Evolutionary conservation across 2,113 vertebrate species (phyloP), one percentile per base, ranked within the genome.

Genomic region (Brachypteracias leptosomus): DNA sequence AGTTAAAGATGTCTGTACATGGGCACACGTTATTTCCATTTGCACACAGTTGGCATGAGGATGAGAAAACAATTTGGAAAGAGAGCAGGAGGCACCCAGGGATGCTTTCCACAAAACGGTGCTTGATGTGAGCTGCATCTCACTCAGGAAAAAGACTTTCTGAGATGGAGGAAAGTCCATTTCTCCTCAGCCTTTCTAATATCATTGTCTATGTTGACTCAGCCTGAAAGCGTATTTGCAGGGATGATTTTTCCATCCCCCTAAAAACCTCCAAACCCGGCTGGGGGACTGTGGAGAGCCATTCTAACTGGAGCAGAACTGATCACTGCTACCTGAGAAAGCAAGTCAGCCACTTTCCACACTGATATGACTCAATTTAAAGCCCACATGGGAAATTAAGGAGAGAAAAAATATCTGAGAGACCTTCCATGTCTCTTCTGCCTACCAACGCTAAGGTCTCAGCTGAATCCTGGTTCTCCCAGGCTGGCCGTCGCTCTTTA

Each of bases 241-340:
- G 46, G 33, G 66, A 40, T 77, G 61, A 46, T 49, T 85, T 55
- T 58, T 71, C 35, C 79, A 31, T 67, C 49, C 70, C 18, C 10
- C 14, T 62, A 44, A 67, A 44, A 24, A 77, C 42, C 65, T 84
- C 54, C 59, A 2, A 24, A 25, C 31, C 35, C 3, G 1, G 33
- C 65, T 49, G 38, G 49, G 38, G 46, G 54, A 38, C 33, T 15
- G 1, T 0, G 1, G 36, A 68, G 78, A 92, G 59, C 65, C 38
- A 6, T 59, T 70, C 65, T 68, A 90, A 90, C 59, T 61, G 54
- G 86, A 90, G 95, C 87, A 84, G 92, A 81, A 76, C 89, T 78
- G 74, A 88, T 88, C 3, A 2, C 55, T 3, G 5, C 70, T 92
- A 42, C 82, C 57, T 44, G 36, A 51, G 85, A 54, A 76, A 85